Percentiles rank a stretch among this genome's conserved stretches.
Evolutionary conservation across 2,888 invertebrate genomes (phyloP).

Genomic region (Drosophila eohydei): DNA sequence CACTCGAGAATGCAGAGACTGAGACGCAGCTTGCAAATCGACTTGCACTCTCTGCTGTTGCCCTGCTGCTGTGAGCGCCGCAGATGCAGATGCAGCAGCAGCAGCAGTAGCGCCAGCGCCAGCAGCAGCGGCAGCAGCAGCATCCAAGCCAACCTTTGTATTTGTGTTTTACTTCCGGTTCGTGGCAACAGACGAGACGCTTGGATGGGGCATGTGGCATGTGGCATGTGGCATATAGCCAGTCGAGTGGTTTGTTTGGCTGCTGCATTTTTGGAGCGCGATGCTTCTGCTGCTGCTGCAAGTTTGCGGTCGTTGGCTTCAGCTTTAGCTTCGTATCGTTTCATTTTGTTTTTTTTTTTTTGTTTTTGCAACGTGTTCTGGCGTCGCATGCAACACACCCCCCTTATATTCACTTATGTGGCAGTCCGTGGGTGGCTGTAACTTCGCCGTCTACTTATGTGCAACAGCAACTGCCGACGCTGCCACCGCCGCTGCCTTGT

Average conservation of each 20-base stretch:
- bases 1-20: conserved; percentile 25
- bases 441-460: conserved; percentile 33
- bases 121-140: conserved; percentile 70
- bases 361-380: conserved; percentile 63
- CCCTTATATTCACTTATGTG: conserved; percentile 17
- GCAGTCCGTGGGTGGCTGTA: conserved; percentile 48
- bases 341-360: conserved; percentile 15
- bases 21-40: conserved; percentile 54
- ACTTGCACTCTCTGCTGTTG: conserved; percentile 77
- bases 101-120: conserved; percentile 54
- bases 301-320: conserved; percentile 77
- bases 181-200: conserved; percentile 37
- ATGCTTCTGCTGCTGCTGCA: conserved; percentile 40
- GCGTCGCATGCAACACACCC: conserved; percentile 32
- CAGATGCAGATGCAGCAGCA: conserved; percentile 82
- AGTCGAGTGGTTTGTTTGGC: conserved; percentile 75
- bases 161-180: conserved; percentile 75
- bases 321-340: conserved; percentile 46
- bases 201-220: conserved; percentile 13
- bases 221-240: conserved; percentile 37
- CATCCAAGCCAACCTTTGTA: conserved; percentile 57
- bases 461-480: conserved; percentile 10
- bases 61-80: conserved; percentile 81
- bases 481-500: conserved; percentile 27
- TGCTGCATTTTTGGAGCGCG: conserved; percentile 69